These are phyloP conservation scores for Antennarius striatus DNA, from an alignment of 2,113 vertebrate species.

Conservation along the genomic window DNA sequence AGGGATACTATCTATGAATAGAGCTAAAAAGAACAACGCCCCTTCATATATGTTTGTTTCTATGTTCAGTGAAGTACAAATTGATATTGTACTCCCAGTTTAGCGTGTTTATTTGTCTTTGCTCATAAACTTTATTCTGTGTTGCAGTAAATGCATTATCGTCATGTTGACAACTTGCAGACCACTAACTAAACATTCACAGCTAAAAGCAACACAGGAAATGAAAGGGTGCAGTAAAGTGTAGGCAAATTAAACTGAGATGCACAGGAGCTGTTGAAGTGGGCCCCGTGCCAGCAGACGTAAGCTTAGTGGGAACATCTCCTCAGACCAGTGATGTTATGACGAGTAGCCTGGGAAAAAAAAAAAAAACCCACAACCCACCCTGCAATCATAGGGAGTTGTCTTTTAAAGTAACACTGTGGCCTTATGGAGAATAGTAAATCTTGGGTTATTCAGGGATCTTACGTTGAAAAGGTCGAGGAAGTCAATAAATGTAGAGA, in stretches of 20 bases:
- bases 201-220: conserved; percentile 16
- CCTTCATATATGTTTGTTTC: too few species aligned
- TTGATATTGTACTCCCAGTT: too few species aligned
- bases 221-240: conserved; percentile 36
- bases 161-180: conserved; percentile 33
- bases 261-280: conserved; percentile 16
- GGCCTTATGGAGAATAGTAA: conserved; percentile 7
- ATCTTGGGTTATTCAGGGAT: conserved; percentile 15
- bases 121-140: neutral
- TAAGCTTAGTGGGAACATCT: conserved; percentile 22
- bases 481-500: neutral
- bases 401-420: conserved; percentile 25
- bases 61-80: too few species aligned
- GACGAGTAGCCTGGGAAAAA: conserved; percentile 14
- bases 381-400: conserved; percentile 41
- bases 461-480: neutral
- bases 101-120: conserved; percentile 1
- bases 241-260: conserved; percentile 14
- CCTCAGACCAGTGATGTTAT: conserved; percentile 27
- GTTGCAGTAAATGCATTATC: conserved; percentile 28
- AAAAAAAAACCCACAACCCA: conserved; percentile 12
- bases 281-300: neutral
- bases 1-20: too few species aligned
- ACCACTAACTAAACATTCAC: conserved; percentile 45
- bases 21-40: too few species aligned